A percentile compares a stretch with the other conserved stretches of the same genome.
These are phyloP conservation scores for Pipra filicauda DNA, from an alignment of 2,113 vertebrate species.

Conservation along the genomic window DNA sequence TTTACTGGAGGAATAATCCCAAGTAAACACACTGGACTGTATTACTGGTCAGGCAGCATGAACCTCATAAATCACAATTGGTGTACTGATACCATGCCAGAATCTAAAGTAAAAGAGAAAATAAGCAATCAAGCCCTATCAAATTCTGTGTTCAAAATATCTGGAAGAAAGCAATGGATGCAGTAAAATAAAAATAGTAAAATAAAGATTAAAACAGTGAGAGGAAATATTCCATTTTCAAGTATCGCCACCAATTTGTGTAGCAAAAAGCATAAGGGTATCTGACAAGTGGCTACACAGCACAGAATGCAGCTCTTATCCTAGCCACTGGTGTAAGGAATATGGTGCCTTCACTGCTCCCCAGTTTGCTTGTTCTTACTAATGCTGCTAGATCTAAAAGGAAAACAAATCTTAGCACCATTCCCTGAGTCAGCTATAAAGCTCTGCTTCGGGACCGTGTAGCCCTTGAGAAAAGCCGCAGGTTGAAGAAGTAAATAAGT, in stretches of 20 bases:
- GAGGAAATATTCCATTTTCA: not conserved
- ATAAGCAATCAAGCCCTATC: not conserved
- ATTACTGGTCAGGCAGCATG: not conserved
- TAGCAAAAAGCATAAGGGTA: not conserved
- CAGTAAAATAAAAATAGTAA: not conserved
- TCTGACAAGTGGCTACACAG: not conserved
- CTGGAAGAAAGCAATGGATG: not conserved
- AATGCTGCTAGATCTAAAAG: not conserved
- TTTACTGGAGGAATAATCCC: not conserved
- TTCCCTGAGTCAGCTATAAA: not conserved
- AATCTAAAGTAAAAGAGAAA: conserved; percentile 22
- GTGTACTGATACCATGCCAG: not conserved
- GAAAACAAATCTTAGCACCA: not conserved
- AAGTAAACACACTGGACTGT: not conserved
- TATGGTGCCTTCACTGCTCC: not conserved
- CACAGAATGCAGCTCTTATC: not conserved
- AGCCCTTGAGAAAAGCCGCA: not conserved
- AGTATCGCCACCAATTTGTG: not conserved
- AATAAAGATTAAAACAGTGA: not conserved
- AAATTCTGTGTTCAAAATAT: not conserved
- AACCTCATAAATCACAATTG: conserved; percentile 5
- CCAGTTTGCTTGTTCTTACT: not conserved
- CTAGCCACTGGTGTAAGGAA: not conserved
- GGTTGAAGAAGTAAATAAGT: not conserved
- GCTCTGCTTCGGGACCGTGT: not conserved